Evolutionary conservation across 2,113 vertebrate species (phyloP), one percentile per base, ranked within the genome.

Genomic region (Lucifuga dentata): DNA sequence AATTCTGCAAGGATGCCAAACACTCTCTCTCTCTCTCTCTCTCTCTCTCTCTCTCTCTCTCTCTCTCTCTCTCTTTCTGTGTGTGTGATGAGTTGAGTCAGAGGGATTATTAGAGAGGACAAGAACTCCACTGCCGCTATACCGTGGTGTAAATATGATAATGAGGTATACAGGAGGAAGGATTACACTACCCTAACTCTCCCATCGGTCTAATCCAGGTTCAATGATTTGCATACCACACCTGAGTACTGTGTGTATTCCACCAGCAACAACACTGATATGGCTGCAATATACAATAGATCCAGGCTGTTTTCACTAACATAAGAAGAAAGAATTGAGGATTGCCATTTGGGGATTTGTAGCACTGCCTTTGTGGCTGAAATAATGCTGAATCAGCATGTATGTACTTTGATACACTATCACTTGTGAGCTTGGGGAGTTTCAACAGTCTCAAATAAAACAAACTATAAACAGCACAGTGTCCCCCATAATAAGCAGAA

Each of bases 121-220:
- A 20, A 51, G 68, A 76, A 51, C 51, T 64, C 55, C 39, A 20
- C 49, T 52, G 63, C 59, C 64, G 26, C 26, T 29, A 29, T 7
- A 29, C 26, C 26, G 57, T 50, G 51, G 81, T 41, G 75, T 70
- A 76, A 87, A 84, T 72, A 78, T 81, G 79, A 86, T 89, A 88
- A 89, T 88, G 76, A 74, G 71, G 68, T 85, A 75, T 86, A 78
- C 68, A 69, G 58, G 19, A 68, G 76, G 83, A 72, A 83, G 88
- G 88, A 84, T 90, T 89, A 87, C 84, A 86, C 73, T 57, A 65
- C 58, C 70, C 61, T 46, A 58, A 80, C 73, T 67, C 78, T 78
- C 81, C 81, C 82, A 75, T 78, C 73, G 82, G 74, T 76, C 85
- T 86, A 74, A 86, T 90, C 81, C 80, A 73, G 73, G 67, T 78